phyloP scores from a whole-genome alignment of 2,113 vertebrate species.

The Triplophysa siluroides region DNA sequence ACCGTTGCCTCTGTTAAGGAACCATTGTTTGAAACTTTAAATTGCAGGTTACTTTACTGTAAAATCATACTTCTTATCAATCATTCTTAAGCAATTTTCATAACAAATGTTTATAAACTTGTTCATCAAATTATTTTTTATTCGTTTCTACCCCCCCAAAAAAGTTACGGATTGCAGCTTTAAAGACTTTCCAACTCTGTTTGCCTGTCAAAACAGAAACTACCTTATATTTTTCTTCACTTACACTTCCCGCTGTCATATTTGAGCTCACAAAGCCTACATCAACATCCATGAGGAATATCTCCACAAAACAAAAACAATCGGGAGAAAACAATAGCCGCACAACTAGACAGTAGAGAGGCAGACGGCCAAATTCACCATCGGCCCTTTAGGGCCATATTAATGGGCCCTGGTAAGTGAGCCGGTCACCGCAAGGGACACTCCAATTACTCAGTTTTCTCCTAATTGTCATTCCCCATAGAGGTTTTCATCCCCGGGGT shows the following conservation, averaged over 20 bases:
- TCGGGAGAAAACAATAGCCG: background rate
- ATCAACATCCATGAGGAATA: background rate
- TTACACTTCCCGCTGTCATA: background rate
- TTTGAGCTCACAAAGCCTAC: background rate
- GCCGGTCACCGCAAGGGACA: slow-evolving; percentile 37
- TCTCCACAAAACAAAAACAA: background rate
- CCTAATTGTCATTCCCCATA: slow-evolving; percentile 37
- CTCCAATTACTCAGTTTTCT: slow-evolving; percentile 38
- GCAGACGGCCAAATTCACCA: slow-evolving; percentile 1
- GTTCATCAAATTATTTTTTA: background rate
- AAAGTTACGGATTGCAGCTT: background rate
- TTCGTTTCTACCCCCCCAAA: no score
- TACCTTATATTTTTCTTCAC: background rate
- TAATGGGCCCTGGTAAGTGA: slow-evolving; percentile 38
- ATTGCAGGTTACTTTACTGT: no score
- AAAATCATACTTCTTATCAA: no score
- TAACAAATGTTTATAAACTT: background rate
- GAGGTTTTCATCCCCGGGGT: slow-evolving; percentile 39
- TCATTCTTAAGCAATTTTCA: no score
- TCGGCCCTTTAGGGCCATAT: slow-evolving; percentile 7
- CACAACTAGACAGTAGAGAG: slow-evolving; percentile 16
- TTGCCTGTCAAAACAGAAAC: background rate
- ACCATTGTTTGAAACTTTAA: no score
- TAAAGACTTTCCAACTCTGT: background rate
- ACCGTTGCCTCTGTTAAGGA: no score